A percentile compares a stretch with the other conserved stretches of the same genome.
phyloP scores from a whole-genome alignment of 2,888 invertebrate species.

The Piscicola geometra region DNA sequence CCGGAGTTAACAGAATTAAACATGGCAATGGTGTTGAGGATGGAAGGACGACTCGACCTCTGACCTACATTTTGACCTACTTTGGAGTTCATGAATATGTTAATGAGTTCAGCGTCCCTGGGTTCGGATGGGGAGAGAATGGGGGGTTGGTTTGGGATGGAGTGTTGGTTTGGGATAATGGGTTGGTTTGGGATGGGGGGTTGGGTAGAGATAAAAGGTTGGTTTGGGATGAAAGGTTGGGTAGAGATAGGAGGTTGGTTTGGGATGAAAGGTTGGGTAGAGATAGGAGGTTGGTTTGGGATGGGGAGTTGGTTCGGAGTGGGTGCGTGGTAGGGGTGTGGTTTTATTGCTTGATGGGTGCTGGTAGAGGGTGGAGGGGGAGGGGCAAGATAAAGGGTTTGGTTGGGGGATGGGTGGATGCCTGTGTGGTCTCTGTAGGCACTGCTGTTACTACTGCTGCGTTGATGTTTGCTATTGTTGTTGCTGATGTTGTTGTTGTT shows the following conservation, averaged over 20 bases:
- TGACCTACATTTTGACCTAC: background rate
- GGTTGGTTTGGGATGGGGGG: background rate
- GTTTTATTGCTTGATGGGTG: no score
- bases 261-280: background rate
- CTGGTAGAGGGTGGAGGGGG: background rate
- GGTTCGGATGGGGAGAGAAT: background rate
- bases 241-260: background rate
- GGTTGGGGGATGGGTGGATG: no score
- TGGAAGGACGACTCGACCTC: conserved; percentile 16
- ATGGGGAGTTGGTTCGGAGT: background rate
- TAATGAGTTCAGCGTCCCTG: conserved; percentile 32
- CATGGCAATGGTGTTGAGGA: conserved; percentile 32
- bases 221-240: background rate
- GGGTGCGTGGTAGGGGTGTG: no score
- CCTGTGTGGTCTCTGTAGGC: no score
- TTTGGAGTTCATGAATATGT: conserved; percentile 22
- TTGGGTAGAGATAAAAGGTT: background rate
- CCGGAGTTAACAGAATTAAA: conserved; percentile 23
- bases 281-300: background rate
- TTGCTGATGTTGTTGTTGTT: conserved; percentile 1
- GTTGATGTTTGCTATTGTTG: background rate
- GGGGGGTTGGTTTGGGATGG: background rate
- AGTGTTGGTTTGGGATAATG: background rate
- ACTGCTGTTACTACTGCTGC: no score
- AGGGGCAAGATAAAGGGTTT: background rate